phyloP scores from a whole-genome alignment of 1,140 invertebrate genomes.

The Maconellicoccus hirsutus region DNA sequence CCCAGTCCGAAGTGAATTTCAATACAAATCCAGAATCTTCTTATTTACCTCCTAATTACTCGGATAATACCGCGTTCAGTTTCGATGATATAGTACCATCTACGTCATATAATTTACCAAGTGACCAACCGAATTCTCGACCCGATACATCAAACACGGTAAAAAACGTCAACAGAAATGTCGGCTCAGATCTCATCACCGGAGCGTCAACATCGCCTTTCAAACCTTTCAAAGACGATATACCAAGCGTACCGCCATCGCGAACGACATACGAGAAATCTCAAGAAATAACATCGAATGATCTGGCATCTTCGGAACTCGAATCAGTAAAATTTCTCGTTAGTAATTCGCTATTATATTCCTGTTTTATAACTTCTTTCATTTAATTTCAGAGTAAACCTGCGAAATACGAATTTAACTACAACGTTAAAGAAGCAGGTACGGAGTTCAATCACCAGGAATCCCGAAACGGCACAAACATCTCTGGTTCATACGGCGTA shows the following conservation, averaged over 20 bases:
- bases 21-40: not conserved
- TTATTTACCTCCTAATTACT: not conserved
- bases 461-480: conserved; percentile 46
- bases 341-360: no score
- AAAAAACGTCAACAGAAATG: not conserved
- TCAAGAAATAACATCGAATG: not conserved
- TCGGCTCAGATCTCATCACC: not conserved
- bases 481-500: conserved; percentile 50
- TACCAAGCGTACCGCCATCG: not conserved
- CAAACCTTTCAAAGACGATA: not conserved
- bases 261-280: not conserved
- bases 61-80: not conserved
- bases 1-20: not conserved
- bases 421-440: conserved; percentile 48
- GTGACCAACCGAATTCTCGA: not conserved
- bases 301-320: not conserved
- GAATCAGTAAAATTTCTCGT: not conserved
- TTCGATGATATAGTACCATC: not conserved
- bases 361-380: not conserved
- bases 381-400: conserved; percentile 48
- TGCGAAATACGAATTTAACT: conserved; percentile 53
- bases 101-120: not conserved
- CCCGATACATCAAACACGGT: not conserved
- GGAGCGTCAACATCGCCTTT: not conserved
- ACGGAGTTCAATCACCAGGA: conserved; percentile 52